Evolutionary conservation across 2,888 invertebrate species (phyloP).

Genomic region (Brassicogethes aeneus): DNA sequence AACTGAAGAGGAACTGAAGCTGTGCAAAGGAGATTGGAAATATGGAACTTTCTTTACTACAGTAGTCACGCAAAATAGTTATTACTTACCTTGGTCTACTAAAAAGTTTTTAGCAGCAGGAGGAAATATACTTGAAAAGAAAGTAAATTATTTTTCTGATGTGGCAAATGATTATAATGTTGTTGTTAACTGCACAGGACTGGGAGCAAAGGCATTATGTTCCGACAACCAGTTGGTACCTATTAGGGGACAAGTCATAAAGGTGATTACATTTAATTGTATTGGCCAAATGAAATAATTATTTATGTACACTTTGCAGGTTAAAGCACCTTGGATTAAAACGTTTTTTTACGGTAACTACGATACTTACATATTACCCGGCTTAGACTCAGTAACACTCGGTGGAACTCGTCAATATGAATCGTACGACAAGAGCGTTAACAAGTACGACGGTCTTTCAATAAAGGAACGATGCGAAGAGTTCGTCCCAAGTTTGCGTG

Average conservation of each 20-base stretch:
- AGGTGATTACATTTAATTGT: constrained; percentile 40
- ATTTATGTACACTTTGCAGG: constrained; percentile 44
- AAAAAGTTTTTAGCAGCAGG: constrained; percentile 52
- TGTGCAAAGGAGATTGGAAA: constrained; percentile 68
- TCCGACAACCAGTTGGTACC: constrained; percentile 67
- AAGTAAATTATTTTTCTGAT: constrained; percentile 52
- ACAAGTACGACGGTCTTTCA: constrained; percentile 62
- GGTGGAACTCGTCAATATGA: constrained; percentile 83
- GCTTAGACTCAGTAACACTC: constrained; percentile 61
- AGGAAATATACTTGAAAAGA: constrained; percentile 50
- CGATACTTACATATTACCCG: constrained; percentile 81
- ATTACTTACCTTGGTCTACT: constrained; percentile 72
- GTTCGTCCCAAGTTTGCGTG: constrained; percentile 61
- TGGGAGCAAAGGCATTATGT: constrained; percentile 72
- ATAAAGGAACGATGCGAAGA: constrained; percentile 71
- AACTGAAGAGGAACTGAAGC: constrained; percentile 61
- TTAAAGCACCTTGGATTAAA: constrained; percentile 83
- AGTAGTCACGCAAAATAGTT: constrained; percentile 61
- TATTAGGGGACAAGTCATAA: constrained; percentile 75
- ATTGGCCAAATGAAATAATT: neutral
- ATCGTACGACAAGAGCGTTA: constrained; percentile 58
- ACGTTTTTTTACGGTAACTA: constrained; percentile 79
- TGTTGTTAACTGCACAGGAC: constrained; percentile 77
- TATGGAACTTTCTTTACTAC: constrained; percentile 79
- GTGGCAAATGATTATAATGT: constrained; percentile 54